Evolutionary conservation across 1,140 invertebrate genomes (phyloP), one percentile per base, ranked within the genome.

Genomic region (Mactra quadrangularis): DNA sequence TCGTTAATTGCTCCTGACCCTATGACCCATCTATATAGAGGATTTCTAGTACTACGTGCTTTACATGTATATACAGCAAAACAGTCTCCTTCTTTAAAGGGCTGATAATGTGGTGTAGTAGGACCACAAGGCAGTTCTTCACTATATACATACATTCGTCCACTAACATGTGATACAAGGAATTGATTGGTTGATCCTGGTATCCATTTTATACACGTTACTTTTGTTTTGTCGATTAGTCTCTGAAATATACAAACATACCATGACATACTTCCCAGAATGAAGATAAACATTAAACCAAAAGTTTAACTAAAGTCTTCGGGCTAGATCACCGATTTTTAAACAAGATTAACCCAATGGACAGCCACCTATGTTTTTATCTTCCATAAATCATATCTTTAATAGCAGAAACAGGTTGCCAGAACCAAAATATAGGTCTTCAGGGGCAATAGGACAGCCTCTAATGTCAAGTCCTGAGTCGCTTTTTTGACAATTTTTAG

Each of bases 181-280:
- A 99, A 99, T 87, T 98, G 94, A 90, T 98, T 98, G 83, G 96
- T 95, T 41, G 97, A 98, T 64, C 96, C 96, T 22, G 98, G 99
- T 79, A 99, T 95, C 98, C 98, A 99, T 90, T 97, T 96, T 89
- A 99, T 96, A 93, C 98, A 99, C n/a, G 99, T 99, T 85, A 99
- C 98, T 94, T 97, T 96, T 72, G 96, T 98, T 94, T 99, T 99
- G 92, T 99, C 99, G 91, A 99, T 99, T 89, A 98, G 94, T 93
- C 98, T 96, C 97, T 98, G 95, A 70, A 90, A 95, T 94, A 89
- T 87, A 90, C 77, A 88, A 91, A 86, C 29, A n/a, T n/a, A n/a
- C 22, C n/a, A n/a, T n/a, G n/a, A n/a, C n/a, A n/a, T n/a, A n/a
- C n/a, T n/a, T n/a, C n/a, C n/a, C n/a, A n/a, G n/a, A n/a, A n/a